Conservation (phyloP, 2,888 invertebrate genomes). For the Machimus rusticus region DNA sequence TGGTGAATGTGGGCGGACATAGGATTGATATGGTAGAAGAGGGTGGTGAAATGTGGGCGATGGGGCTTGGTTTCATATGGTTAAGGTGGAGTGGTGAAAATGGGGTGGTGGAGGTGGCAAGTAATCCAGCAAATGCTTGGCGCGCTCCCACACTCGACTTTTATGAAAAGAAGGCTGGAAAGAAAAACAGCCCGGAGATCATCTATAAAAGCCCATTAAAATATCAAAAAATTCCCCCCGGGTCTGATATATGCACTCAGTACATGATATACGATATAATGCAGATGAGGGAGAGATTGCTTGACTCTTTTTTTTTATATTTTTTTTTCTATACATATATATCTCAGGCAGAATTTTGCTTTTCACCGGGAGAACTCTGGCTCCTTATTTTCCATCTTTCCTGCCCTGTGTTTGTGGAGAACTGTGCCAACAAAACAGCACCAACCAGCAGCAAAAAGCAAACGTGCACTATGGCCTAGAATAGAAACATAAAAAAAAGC, state of each 20-base stretch:
- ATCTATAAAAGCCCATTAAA: conserved; percentile 39
- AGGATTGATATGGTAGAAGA: neutral
- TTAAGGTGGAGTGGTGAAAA: neutral
- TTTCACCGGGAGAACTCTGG: neutral
- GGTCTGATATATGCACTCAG: conserved; percentile 21
- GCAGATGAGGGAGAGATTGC: neutral
- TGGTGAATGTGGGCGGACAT: neutral
- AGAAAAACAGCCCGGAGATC: conserved; percentile 12
- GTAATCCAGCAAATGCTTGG: neutral
- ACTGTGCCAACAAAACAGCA: conserved; percentile 31
- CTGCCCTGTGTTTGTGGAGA: conserved; percentile 21
- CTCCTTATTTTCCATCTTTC: neutral
- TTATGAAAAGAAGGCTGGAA: neutral
- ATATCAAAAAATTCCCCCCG: conserved; percentile 11
- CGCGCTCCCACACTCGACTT: neutral
- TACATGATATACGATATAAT: neutral
- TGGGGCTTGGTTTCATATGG: neutral
- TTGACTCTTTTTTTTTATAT: neutral
- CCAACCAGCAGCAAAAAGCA: conserved; percentile 32
- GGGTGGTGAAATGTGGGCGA: neutral
- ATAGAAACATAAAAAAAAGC: conserved; percentile 26
- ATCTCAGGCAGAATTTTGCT: neutral
- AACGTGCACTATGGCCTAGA: conserved; percentile 37
- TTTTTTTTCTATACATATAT: neutral
- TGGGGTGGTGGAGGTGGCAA: neutral